These are phyloP conservation scores for Leptarthrus brevirostris DNA, from an alignment of 2,888 invertebrate genomes.

Conservation along the genomic window DNA sequence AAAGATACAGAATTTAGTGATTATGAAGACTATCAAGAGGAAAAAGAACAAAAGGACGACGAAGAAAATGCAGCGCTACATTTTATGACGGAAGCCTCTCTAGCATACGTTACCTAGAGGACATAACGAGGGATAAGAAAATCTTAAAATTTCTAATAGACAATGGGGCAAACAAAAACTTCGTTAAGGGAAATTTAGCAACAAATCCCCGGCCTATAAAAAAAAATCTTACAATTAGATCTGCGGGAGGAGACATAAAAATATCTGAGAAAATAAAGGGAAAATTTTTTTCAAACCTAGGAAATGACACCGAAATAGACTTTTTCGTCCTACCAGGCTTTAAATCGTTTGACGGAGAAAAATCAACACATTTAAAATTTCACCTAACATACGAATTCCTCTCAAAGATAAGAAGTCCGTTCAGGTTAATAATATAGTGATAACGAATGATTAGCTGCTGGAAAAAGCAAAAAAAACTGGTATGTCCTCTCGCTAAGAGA, in stretches of 20 bases:
- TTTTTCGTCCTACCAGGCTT: neutral
- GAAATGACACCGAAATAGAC: slow-evolving; percentile 11
- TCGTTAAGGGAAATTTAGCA: neutral
- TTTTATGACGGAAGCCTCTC: slow-evolving; percentile 44
- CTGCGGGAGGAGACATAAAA: neutral
- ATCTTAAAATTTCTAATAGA: slow-evolving; percentile 38
- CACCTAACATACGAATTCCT: slow-evolving; percentile 41
- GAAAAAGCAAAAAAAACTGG: too few relatives aligned
- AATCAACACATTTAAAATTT: too few relatives aligned
- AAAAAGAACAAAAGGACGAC: neutral
- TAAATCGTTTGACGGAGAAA: neutral
- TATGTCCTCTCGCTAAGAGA: too few relatives aligned
- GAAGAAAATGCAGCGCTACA: slow-evolving; percentile 7
- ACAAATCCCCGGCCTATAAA: neutral
- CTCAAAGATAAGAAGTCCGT: slow-evolving; percentile 17
- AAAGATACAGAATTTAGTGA: too few relatives aligned
- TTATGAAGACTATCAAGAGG: too few relatives aligned
- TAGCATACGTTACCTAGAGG: slow-evolving; percentile 41
- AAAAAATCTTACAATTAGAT: slow-evolving; percentile 2
- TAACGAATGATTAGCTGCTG: too few relatives aligned
- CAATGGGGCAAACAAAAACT: slow-evolving; percentile 43
- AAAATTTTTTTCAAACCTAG: slow-evolving; percentile 38
- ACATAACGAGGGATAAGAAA: neutral
- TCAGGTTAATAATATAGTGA: too few relatives aligned
- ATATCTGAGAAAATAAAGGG: neutral